Conservation (phyloP, 2,888 invertebrate species). For the Gandaritis pyraliata region DNA sequence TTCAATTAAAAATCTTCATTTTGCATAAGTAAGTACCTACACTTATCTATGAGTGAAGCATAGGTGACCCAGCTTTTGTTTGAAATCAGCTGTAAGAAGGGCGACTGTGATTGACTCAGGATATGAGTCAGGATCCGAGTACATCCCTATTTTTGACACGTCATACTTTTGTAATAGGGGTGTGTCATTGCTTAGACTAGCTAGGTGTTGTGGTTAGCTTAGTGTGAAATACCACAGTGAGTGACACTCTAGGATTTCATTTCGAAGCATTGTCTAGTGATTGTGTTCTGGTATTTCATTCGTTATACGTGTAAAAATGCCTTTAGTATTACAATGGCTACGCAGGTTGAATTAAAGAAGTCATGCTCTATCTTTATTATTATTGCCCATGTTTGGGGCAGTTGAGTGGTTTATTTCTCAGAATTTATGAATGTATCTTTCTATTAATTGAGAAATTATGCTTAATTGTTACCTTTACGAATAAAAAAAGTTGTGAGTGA, state of each 20-base stretch:
- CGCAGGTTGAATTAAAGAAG: background rate
- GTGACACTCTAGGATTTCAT: conserved; percentile 15
- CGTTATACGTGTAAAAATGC: background rate
- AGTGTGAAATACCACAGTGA: conserved; percentile 22
- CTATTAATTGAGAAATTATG: too few relatives aligned
- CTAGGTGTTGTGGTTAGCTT: conserved; percentile 42
- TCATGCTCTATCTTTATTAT: background rate
- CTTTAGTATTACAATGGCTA: background rate
- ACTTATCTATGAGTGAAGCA: background rate
- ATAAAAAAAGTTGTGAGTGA: too few relatives aligned
- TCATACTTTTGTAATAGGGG: conserved; percentile 54
- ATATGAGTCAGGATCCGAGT: conserved; percentile 47
- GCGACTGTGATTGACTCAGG: conserved; percentile 42
- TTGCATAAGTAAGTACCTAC: too few relatives aligned
- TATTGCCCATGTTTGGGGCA: background rate
- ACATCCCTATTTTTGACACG: conserved; percentile 49
- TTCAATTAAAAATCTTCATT: too few relatives aligned
- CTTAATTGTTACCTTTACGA: too few relatives aligned
- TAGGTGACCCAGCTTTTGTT: conserved; percentile 11
- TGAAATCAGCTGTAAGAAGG: conserved; percentile 18
- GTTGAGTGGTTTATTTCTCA: too few relatives aligned
- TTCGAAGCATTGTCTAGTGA: conserved; percentile 26
- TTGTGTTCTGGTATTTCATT: conserved; percentile 7
- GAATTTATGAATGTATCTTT: too few relatives aligned
- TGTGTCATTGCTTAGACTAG: conserved; percentile 63